phyloP scores from a whole-genome alignment of 1,140 invertebrate species.

The Hyles euphorbiae region DNA sequence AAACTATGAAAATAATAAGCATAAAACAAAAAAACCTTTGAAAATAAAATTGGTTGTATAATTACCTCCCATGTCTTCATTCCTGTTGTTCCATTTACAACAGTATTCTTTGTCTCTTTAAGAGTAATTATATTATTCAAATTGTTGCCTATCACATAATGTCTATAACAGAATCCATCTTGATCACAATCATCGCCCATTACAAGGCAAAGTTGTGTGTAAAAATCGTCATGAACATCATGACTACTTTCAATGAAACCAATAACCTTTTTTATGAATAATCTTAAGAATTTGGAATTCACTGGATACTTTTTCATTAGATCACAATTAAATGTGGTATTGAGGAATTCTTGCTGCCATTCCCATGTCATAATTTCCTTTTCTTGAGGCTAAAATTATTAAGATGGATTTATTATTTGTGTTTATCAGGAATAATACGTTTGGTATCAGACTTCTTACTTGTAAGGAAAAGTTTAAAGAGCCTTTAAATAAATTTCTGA shows the following conservation, averaged over 20 bases:
- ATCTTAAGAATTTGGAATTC: conserved; percentile 37
- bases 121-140: conserved; percentile 44
- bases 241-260: conserved; percentile 40
- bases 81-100: conserved; percentile 64
- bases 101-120: conserved; percentile 63
- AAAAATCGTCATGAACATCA: conserved; percentile 59
- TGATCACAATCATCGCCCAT: conserved; percentile 28
- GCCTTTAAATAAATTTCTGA: conserved; percentile 24
- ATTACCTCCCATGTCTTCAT: conserved; percentile 63
- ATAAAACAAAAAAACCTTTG: no score
- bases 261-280: conserved; percentile 61
- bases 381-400: conserved; percentile 36
- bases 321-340: conserved; percentile 37
- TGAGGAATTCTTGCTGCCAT: conserved; percentile 41
- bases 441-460: conserved; percentile 17
- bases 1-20: no score
- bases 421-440: background rate
- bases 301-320: conserved; percentile 48
- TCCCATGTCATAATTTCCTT: conserved; percentile 37
- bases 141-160: conserved; percentile 47
- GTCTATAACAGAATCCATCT: conserved; percentile 39
- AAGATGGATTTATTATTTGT: background rate
- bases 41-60: background rate
- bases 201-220: conserved; percentile 39
- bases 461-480: conserved; percentile 21